These are phyloP conservation scores for Cyanistes caeruleus DNA, from an alignment of 2,113 vertebrate genomes.

Conservation along the genomic window DNA sequence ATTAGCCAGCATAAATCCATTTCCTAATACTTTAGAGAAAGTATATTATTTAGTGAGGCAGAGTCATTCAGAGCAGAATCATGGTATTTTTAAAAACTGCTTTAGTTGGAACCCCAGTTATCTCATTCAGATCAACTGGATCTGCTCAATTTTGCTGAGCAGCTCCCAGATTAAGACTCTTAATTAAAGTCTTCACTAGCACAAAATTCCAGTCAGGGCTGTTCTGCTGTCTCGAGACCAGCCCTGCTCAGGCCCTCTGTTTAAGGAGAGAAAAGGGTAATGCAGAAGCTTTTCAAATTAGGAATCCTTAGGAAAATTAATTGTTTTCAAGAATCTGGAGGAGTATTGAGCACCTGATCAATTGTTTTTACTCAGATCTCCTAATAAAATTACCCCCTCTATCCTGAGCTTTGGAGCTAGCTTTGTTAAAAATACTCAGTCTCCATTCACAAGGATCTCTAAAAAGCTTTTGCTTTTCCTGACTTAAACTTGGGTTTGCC, in stretches of 20 bases:
- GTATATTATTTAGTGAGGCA: neutral
- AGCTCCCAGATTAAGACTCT: neutral
- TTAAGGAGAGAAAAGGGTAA: neutral
- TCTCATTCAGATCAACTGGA: neutral
- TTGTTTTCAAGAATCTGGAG: neutral
- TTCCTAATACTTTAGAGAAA: slow-evolving; percentile 14
- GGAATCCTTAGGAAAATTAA: neutral
- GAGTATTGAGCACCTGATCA: neutral
- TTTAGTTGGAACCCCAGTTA: neutral
- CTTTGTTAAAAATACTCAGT: neutral
- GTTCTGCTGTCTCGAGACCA: neutral
- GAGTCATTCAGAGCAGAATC: neutral
- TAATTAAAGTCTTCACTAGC: neutral
- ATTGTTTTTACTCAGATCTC: neutral
- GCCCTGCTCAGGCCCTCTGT: neutral
- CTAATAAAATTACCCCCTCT: neutral
- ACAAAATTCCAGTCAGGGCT: neutral
- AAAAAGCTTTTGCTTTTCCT: neutral
- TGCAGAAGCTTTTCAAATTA: neutral
- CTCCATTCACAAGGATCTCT: neutral
- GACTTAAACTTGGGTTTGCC: neutral
- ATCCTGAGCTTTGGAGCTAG: neutral
- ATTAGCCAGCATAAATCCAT: neutral
- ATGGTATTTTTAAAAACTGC: neutral
- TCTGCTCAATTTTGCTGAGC: neutral